phyloP scores from a whole-genome alignment of 2,113 vertebrate genomes.

The Scalopus aquaticus region DNA sequence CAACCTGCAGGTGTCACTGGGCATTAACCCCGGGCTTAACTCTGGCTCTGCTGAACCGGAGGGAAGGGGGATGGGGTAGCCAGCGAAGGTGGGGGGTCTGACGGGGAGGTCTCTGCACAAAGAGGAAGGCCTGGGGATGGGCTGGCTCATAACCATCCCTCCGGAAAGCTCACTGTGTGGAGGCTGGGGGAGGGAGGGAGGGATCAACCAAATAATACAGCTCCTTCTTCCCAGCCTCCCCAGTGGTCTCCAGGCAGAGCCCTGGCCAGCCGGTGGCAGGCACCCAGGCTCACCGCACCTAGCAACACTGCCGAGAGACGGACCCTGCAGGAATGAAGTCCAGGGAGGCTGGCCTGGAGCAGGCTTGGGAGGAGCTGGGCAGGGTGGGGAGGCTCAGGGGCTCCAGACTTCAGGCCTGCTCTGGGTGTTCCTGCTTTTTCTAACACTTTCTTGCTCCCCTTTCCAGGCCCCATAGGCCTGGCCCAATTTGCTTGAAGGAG shows the following conservation, averaged over 20 bases:
- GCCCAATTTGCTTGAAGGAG: neutral
- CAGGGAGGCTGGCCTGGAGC: neutral
- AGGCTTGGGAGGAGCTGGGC: neutral
- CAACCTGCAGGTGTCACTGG: conserved; percentile 88
- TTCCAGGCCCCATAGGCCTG: neutral
- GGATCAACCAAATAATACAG: conserved; percentile 72
- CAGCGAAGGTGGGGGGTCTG: conserved; percentile 75
- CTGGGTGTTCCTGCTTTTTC: neutral
- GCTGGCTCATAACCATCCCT: conserved; percentile 82
- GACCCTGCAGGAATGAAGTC: conserved; percentile 60
- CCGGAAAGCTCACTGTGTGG: conserved; percentile 84
- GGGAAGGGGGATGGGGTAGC: conserved; percentile 75
- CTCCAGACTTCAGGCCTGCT: neutral
- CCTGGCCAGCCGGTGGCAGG: conserved; percentile 47
- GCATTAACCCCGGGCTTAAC: conserved; percentile 85
- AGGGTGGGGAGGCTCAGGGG: neutral
- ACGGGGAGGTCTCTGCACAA: conserved; percentile 75
- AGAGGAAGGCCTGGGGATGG: conserved; percentile 80
- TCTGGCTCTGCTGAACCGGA: conserved; percentile 83
- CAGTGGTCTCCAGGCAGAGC: conserved; percentile 75
- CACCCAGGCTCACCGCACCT: conserved; percentile 73
- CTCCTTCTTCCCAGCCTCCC: conserved; percentile 79
- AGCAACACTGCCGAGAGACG: conserved; percentile 78
- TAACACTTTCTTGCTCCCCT: neutral
- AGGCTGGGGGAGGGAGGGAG: conserved; percentile 69